A percentile compares a stretch with the other conserved stretches of the same genome.
These are phyloP conservation scores for Drosophila sproati DNA, from an alignment of 1,140 invertebrate genomes.

Conservation along the genomic window DNA sequence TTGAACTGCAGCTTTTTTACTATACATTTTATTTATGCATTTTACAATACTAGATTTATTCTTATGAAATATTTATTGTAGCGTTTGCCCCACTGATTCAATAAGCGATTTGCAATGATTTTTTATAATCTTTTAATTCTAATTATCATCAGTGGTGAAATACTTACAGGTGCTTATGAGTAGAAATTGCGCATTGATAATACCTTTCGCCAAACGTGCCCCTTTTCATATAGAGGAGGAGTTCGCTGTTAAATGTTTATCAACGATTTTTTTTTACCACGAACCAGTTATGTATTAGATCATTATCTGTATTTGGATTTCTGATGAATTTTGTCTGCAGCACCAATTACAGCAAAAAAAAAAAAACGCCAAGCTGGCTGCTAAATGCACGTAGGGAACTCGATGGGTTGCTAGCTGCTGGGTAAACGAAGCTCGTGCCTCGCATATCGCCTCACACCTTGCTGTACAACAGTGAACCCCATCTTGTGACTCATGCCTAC, in stretches of 20 bases:
- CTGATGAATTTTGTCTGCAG: conserved; percentile 81
- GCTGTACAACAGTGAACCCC: not conserved
- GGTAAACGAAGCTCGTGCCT: conserved; percentile 8
- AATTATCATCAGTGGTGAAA: conserved; percentile 11
- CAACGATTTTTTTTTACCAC: conserved; percentile 66
- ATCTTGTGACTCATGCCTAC: conserved; percentile 35
- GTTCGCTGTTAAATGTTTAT: conserved; percentile 54
- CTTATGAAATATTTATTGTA: no score
- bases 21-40: no score
- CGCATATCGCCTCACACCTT: conserved; percentile 26
- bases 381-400: conserved; percentile 8
- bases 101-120: no score
- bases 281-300: conserved; percentile 82
- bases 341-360: conserved; percentile 37
- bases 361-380: conserved; percentile 25
- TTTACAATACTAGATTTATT: not conserved
- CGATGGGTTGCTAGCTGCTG: not conserved
- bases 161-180: conserved; percentile 15
- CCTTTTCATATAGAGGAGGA: not conserved
- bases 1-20: not conserved
- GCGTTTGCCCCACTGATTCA: no score
- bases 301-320: conserved; percentile 83
- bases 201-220: not conserved
- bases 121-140: not conserved
- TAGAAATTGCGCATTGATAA: not conserved